Conservation (phyloP, 2,113 vertebrate species). For the Pogona vitticeps region DNA sequence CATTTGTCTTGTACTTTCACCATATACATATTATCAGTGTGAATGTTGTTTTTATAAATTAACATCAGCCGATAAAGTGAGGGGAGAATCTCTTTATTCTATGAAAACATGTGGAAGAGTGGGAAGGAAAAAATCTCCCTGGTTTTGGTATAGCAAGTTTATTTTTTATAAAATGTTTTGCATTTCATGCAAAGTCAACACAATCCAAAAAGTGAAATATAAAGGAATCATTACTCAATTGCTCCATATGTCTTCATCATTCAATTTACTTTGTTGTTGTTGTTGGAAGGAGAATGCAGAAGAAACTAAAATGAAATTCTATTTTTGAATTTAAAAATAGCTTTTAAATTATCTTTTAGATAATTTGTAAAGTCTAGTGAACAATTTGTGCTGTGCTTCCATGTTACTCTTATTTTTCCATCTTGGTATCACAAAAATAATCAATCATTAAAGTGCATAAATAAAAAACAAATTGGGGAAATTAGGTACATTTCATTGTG, state of each 20-base stretch:
- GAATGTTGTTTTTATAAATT: conserved; percentile 57
- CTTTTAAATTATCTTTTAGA: conserved; percentile 37
- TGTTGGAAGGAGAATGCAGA: conserved; percentile 46
- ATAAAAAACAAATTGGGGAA: conserved; percentile 56
- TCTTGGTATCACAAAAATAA: conserved; percentile 36
- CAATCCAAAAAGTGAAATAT: conserved; percentile 28
- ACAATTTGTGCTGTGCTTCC: conserved; percentile 54
- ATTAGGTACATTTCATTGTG: conserved; percentile 52
- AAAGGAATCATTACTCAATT: too few relatives aligned
- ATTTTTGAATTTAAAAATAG: conserved; percentile 58
- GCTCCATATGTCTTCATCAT: too few relatives aligned
- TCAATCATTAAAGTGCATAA: conserved; percentile 43
- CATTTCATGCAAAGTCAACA: conserved; percentile 17
- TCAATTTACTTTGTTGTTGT: conserved; percentile 51
- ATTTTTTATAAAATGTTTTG: not conserved
- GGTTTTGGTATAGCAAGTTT: conserved; percentile 27
- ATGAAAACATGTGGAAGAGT: conserved; percentile 33
- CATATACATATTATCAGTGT: conserved; percentile 50
- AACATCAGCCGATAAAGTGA: conserved; percentile 43
- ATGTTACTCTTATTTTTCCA: conserved; percentile 40
- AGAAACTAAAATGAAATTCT: conserved; percentile 50
- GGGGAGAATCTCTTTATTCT: conserved; percentile 46
- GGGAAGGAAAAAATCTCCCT: not conserved
- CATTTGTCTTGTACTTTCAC: conserved; percentile 72
- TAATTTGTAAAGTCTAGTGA: conserved; percentile 45